phyloP scores from a whole-genome alignment of 2,113 vertebrate species.

The Rhadina sibilatrix region DNA sequence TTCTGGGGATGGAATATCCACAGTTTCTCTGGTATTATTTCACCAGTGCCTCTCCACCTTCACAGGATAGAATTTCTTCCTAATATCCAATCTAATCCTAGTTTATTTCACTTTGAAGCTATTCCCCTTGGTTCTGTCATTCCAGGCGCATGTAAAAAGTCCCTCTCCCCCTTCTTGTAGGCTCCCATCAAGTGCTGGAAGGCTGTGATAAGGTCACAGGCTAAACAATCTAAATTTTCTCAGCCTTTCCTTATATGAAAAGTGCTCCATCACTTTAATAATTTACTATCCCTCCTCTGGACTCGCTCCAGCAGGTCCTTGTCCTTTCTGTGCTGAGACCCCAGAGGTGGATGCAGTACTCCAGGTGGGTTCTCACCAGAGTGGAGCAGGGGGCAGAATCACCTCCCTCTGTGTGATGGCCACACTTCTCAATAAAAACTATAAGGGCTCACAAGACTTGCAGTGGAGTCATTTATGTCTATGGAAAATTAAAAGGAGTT shows the following conservation, averaged over 20 bases:
- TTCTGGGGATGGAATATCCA: not conserved
- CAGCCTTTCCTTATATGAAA: not conserved
- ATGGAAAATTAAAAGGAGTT: not conserved
- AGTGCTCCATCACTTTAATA: not conserved
- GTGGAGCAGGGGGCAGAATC: not conserved
- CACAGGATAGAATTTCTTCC: not conserved
- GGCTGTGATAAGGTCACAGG: too few relatives aligned
- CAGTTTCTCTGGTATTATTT: not conserved
- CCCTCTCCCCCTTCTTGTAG: not conserved
- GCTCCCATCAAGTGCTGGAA: not conserved
- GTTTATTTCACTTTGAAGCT: not conserved
- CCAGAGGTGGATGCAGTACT: not conserved
- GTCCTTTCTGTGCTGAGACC: too few relatives aligned
- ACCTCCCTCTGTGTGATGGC: fast-evolving
- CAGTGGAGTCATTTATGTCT: not conserved
- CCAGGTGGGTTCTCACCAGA: too few relatives aligned
- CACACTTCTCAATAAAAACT: not conserved
- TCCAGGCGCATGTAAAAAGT: fast-evolving
- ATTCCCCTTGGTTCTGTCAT: not conserved
- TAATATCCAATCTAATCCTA: not conserved
- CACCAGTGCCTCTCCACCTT: not conserved
- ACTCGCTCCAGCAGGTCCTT: fast-evolving
- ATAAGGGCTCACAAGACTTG: not conserved
- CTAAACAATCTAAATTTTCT: not conserved
- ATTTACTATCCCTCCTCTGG: not conserved